Conservation (phyloP, 2,888 invertebrate species). For the Apomyelois bistriatella region DNA sequence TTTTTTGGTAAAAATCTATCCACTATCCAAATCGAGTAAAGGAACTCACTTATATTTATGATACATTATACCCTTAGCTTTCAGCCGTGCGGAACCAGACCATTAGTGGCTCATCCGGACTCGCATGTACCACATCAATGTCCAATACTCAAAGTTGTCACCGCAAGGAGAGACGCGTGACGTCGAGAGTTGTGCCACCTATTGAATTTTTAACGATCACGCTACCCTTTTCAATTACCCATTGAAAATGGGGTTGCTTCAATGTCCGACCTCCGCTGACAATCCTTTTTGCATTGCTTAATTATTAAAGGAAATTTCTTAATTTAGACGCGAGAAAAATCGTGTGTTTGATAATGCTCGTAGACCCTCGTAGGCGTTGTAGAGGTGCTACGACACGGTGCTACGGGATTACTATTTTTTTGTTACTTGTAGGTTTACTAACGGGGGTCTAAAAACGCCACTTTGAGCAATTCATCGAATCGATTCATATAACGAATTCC, state of each 20-base stretch:
- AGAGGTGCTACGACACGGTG: background rate
- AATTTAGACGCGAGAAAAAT: conserved; percentile 69
- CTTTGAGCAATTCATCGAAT: no score
- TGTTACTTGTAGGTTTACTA: no score
- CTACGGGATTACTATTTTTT: background rate
- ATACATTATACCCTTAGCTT: no score
- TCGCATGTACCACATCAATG: conserved; percentile 15
- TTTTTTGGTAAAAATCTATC: no score
- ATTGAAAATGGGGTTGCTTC: conserved; percentile 69
- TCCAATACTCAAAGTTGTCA: conserved; percentile 21
- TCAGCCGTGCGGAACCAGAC: background rate
- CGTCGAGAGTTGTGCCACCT: conserved; percentile 48
- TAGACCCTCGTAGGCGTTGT: background rate
- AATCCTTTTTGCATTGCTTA: conserved; percentile 75
- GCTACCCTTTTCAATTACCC: conserved; percentile 77
- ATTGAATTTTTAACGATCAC: conserved; percentile 70
- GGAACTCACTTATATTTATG: no score
- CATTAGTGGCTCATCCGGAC: background rate
- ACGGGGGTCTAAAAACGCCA: no score
- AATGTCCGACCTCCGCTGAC: conserved; percentile 73
- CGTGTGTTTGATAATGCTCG: conserved; percentile 18
- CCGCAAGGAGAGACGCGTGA: conserved; percentile 38
- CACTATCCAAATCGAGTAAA: no score
- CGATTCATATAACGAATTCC: no score
- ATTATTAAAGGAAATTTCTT: conserved; percentile 76